Conservation (phyloP, 2,888 invertebrate species). For the Dicranocentrus wangi region DNA sequence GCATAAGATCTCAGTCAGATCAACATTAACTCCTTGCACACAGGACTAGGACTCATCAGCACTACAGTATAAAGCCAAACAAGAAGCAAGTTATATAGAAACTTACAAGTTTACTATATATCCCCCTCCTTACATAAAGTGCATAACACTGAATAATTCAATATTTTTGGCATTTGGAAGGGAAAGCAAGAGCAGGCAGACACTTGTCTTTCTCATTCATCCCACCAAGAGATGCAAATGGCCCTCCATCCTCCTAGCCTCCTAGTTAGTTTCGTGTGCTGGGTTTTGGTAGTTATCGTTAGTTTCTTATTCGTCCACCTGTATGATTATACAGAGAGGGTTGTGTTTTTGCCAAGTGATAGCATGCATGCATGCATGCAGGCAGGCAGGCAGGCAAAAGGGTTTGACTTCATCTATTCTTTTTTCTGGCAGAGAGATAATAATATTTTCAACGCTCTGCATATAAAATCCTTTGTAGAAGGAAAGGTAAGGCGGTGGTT, state of each 20-base stretch:
- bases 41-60: no score
- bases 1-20: no score
- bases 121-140: neutral
- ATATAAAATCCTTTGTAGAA: slow-evolving; percentile 25
- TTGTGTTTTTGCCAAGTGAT: slow-evolving; percentile 21
- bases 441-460: slow-evolving; percentile 21
- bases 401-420: slow-evolving; percentile 11
- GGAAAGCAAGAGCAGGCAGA: neutral
- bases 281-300: no score
- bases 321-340: slow-evolving; percentile 5
- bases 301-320: slow-evolving; percentile 12
- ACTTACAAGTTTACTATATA: no score
- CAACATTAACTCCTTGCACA: neutral
- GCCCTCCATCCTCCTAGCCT: no score
- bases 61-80: no score
- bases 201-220: neutral
- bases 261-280: neutral
- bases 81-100: no score
- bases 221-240: slow-evolving; percentile 12
- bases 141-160: slow-evolving; percentile 18
- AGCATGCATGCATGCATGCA: neutral
- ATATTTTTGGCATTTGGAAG: slow-evolving; percentile 15
- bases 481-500: slow-evolving; percentile 27
- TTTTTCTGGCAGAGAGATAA: slow-evolving; percentile 28
- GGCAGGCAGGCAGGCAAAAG: slow-evolving; percentile 8